A percentile compares a stretch with the other conserved stretches of the same genome.
Conservation (phyloP, 2,888 invertebrate species). For the Sipha maydis region DNA sequence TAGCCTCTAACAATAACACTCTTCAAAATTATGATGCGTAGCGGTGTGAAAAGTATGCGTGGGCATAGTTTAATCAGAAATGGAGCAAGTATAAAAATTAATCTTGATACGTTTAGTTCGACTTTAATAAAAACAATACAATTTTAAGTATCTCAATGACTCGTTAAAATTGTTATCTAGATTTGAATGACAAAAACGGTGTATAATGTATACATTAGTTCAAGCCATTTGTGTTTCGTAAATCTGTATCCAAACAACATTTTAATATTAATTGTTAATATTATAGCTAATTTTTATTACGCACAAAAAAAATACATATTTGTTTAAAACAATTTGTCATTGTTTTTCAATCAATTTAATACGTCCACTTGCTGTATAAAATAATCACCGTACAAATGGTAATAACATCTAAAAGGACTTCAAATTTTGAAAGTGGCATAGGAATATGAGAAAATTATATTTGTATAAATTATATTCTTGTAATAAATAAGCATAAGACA, state of each 20-base stretch:
- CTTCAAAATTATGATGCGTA: background rate
- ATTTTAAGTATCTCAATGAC: background rate
- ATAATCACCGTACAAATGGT: background rate
- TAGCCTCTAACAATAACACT: background rate
- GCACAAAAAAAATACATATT: too few species aligned
- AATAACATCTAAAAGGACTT: too few species aligned
- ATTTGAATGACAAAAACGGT: background rate
- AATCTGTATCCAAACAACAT: too few species aligned
- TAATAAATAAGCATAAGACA: too few species aligned
- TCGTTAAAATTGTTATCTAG: background rate
- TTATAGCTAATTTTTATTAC: too few species aligned
- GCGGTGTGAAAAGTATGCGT: background rate
- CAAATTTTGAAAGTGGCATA: too few species aligned
- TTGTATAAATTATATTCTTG: too few species aligned
- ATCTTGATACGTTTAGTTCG: background rate
- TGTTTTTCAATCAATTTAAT: too few species aligned
- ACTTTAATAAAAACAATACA: background rate
- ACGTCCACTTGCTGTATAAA: background rate
- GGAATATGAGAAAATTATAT: too few species aligned
- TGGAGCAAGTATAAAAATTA: background rate
- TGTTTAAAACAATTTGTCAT: too few species aligned
- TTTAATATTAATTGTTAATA: too few species aligned
- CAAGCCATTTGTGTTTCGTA: too few species aligned
- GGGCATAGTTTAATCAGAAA: conserved; percentile 24
- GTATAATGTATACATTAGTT: background rate